Conservation (phyloP, 2,888 invertebrate genomes). For the Junonia oenone region DNA sequence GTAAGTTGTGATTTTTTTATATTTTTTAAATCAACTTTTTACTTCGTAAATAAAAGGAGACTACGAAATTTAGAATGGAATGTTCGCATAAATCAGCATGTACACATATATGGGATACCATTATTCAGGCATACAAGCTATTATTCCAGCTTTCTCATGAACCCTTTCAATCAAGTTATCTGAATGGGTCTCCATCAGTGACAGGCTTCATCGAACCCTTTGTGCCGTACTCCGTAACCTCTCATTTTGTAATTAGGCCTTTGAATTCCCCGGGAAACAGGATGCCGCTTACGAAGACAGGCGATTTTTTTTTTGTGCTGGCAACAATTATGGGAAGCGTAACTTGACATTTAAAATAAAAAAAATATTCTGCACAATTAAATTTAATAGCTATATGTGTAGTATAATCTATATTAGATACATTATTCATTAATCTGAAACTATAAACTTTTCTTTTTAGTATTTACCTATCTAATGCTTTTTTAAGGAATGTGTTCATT, state of each 20-base stretch:
- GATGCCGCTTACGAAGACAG: constrained; percentile 41
- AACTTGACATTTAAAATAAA: background rate
- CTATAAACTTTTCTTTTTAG: no score
- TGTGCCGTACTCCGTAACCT: constrained; percentile 47
- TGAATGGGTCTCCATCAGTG: constrained; percentile 67
- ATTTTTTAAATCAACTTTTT: no score
- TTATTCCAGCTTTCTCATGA: constrained; percentile 44
- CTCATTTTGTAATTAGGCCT: constrained; percentile 64
- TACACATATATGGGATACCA: constrained; percentile 49
- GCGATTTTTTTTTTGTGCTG: constrained; percentile 7
- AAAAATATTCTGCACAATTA: background rate
- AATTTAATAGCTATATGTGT: background rate
- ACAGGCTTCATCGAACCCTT: constrained; percentile 50
- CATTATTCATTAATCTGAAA: background rate
- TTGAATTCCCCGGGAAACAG: constrained; percentile 53
- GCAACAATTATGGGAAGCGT: background rate
- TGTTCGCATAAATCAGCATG: constrained; percentile 41
- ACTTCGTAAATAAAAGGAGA: background rate
- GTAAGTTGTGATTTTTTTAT: no score
- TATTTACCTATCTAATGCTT: no score
- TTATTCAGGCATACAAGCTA: constrained; percentile 38
- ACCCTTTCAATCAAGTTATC: constrained; percentile 63
- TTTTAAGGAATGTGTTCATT: no score
- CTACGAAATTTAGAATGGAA: constrained; percentile 2
- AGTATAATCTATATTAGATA: background rate